Conservation (phyloP, 1,140 invertebrate genomes). For the Cydia strobilella region DNA sequence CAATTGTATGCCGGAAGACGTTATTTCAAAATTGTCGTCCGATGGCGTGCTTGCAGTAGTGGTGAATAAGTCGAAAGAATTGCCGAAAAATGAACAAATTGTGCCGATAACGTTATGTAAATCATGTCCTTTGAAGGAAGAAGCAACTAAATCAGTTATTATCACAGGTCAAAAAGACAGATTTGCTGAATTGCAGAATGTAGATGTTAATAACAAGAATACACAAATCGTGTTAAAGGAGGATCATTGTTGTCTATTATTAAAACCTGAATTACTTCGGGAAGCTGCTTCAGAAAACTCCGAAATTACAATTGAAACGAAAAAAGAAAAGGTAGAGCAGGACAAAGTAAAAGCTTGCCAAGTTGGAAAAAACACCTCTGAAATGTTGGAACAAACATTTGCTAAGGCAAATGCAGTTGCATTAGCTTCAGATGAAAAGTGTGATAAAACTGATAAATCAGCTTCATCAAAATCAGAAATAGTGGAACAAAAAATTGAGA, state of each 20-base stretch:
- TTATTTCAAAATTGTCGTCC: conserved; percentile 85
- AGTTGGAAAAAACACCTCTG: not conserved
- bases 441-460: not conserved
- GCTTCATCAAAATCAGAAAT: not conserved
- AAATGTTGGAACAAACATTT: conserved; percentile 20
- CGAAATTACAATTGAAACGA: conserved; percentile 25
- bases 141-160: conserved; percentile 13
- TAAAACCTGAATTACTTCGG: conserved; percentile 38
- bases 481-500: not conserved
- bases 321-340: conserved; percentile 22
- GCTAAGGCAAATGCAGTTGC: not conserved
- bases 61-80: conserved; percentile 58
- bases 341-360: conserved; percentile 7
- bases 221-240: conserved; percentile 38
- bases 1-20: conserved; percentile 83
- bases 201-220: conserved; percentile 34
- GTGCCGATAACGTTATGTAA: conserved; percentile 42
- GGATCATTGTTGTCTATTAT: conserved; percentile 42
- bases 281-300: conserved; percentile 28
- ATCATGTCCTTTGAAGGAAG: conserved; percentile 29
- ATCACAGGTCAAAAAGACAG: conserved; percentile 29
- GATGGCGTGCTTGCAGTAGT: conserved; percentile 86
- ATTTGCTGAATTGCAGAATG: conserved; percentile 18
- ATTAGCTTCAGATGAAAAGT: not conserved
- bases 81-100: conserved; percentile 38